Percentiles rank a stretch among this genome's conserved stretches.
These are phyloP conservation scores for Hypotaenidia philippensis DNA, from an alignment of 2,797 vertebrate species.

Conservation along the genomic window DNA sequence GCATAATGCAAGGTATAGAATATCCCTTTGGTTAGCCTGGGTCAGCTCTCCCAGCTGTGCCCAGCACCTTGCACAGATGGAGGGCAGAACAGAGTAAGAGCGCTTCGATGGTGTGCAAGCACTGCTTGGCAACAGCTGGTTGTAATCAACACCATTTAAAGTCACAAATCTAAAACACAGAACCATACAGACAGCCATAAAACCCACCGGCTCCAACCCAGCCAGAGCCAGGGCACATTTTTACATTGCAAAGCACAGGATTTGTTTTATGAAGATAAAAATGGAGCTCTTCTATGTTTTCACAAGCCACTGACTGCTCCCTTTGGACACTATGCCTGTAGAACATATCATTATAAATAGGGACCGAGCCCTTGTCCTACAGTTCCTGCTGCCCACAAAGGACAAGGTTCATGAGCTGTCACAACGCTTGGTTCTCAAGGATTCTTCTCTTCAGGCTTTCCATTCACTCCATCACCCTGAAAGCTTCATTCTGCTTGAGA, in stretches of 20 bases:
- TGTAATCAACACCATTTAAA: not conserved
- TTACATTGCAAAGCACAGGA: not conserved
- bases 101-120: not conserved
- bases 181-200: not conserved
- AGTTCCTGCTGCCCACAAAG: not conserved
- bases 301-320: not conserved
- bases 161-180: not conserved
- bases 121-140: not conserved
- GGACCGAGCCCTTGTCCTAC: not conserved
- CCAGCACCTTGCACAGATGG: not conserved
- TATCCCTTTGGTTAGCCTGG: not conserved
- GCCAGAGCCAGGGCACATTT: not conserved
- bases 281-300: not conserved
- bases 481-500: not conserved
- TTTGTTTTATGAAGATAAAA: not conserved
- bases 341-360: fast-evolving
- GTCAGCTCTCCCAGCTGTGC: not conserved
- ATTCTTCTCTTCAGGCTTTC: not conserved
- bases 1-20: not conserved
- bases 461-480: not conserved
- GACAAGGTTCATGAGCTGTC: not conserved
- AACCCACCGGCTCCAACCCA: not conserved
- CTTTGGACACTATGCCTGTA: no score
- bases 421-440: not conserved
- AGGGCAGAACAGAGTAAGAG: no score